Evolutionary conservation across 2,113 vertebrate species (phyloP).

Genomic region (Xiphias gladius): DNA sequence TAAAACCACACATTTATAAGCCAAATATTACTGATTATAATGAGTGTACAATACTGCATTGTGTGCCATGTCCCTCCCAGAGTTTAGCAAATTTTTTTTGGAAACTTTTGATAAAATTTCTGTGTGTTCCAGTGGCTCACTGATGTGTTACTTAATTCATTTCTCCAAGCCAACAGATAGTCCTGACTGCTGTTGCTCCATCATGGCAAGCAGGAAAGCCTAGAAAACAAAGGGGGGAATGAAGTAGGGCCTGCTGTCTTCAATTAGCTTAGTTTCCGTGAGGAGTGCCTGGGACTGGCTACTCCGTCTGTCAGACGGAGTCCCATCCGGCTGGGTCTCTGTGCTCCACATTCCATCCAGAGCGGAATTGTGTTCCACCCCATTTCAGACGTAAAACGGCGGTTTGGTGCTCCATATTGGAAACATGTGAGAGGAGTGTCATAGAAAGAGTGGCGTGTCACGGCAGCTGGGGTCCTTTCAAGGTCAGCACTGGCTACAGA

Average conservation of each 20-base stretch:
- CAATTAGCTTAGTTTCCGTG: conserved; percentile 79
- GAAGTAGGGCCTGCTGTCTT: conserved; percentile 72
- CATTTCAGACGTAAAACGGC: conserved; percentile 78
- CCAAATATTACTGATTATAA: not conserved
- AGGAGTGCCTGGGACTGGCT: conserved; percentile 68
- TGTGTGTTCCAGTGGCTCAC: not conserved
- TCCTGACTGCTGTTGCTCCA: conserved; percentile 22
- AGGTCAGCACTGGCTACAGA: conserved; percentile 36
- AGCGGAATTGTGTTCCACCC: conserved; percentile 72
- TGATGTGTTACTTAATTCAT: not conserved
- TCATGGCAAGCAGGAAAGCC: conserved; percentile 48
- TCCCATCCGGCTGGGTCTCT: conserved; percentile 72
- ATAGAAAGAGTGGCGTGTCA: conserved; percentile 54
- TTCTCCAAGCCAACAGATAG: conserved; percentile 7
- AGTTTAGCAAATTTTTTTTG: not conserved
- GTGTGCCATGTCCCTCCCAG: not conserved
- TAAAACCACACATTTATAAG: not conserved
- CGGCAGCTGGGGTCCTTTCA: conserved; percentile 57
- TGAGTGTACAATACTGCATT: not conserved
- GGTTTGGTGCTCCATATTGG: conserved; percentile 76
- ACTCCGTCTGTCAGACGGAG: conserved; percentile 67
- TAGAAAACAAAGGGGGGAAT: conserved; percentile 38
- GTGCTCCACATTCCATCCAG: conserved; percentile 74
- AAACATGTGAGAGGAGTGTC: conserved; percentile 77
- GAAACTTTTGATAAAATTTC: not conserved